Conservation (phyloP, 2,797 vertebrate genomes). For the Rousettus madagascariensis region DNA sequence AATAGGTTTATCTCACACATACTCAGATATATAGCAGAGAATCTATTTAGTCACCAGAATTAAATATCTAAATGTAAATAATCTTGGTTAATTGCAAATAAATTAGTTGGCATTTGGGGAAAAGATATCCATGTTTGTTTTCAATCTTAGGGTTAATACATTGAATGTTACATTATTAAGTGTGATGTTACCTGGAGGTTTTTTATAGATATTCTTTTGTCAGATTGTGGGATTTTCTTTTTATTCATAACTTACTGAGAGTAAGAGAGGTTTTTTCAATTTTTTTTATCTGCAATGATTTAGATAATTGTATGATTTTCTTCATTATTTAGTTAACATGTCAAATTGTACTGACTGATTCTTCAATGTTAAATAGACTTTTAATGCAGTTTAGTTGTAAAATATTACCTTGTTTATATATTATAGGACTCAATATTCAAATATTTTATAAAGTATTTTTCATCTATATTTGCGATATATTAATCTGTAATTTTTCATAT, state of each 20-base stretch:
- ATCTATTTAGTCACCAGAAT: neutral
- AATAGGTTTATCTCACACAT: neutral
- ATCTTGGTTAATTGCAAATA: neutral
- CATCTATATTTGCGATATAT: neutral
- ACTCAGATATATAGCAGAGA: neutral
- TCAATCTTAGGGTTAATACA: neutral
- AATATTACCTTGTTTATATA: neutral
- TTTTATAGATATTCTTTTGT: neutral
- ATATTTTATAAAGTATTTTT: neutral
- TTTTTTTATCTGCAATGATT: neutral
- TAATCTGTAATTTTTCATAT: neutral
- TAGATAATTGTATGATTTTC: neutral
- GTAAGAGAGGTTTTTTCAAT: neutral
- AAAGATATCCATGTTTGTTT: neutral
- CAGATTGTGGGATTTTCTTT: neutral
- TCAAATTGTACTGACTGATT: neutral
- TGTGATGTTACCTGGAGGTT: neutral
- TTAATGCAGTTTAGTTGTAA: neutral
- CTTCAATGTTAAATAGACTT: neutral
- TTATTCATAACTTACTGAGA: neutral
- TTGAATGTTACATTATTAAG: neutral
- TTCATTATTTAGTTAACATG: neutral
- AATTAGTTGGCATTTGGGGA: neutral
- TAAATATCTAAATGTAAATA: neutral
- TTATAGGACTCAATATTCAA: neutral